phyloP scores from a whole-genome alignment of 2,888 invertebrate species.

The Trichacis sp. region DNA sequence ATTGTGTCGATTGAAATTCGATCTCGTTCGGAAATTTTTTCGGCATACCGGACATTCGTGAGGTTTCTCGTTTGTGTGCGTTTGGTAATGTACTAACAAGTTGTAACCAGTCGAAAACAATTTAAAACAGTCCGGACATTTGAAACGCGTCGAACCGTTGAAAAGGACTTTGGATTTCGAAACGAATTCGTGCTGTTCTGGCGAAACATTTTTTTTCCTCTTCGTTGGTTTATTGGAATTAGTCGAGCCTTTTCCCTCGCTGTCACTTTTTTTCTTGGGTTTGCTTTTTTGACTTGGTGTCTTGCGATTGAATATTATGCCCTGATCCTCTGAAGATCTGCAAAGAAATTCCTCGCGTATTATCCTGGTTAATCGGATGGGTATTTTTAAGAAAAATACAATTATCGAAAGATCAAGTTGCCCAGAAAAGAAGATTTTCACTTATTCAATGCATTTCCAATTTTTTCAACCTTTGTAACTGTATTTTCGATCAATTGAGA shows the following conservation, averaged over 20 bases:
- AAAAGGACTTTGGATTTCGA: conserved; percentile 47
- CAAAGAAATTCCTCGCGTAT: no score
- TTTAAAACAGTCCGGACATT: conserved; percentile 73
- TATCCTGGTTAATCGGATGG: no score
- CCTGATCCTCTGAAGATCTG: no score
- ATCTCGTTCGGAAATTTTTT: conserved; percentile 58
- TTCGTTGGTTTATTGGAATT: not conserved
- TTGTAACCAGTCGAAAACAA: conserved; percentile 73
- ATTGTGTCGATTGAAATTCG: conserved; percentile 57
- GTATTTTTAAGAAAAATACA: no score
- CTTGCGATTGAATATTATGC: no score
- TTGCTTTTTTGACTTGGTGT: no score
- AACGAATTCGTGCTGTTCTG: conserved; percentile 8
- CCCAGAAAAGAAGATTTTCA: no score
- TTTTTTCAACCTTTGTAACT: no score
- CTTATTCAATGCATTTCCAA: no score
- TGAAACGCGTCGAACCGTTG: conserved; percentile 71
- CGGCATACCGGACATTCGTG: conserved; percentile 58
- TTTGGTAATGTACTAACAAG: conserved; percentile 49
- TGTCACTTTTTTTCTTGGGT: no score
- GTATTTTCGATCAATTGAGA: no score
- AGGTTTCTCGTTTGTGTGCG: conserved; percentile 52
- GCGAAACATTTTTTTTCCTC: not conserved
- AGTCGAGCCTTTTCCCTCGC: not conserved
- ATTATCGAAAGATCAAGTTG: no score